A percentile compares a stretch with the other conserved stretches of the same genome.
Evolutionary conservation across 2,888 invertebrate species (phyloP).

Genomic region (Elegia similella): DNA sequence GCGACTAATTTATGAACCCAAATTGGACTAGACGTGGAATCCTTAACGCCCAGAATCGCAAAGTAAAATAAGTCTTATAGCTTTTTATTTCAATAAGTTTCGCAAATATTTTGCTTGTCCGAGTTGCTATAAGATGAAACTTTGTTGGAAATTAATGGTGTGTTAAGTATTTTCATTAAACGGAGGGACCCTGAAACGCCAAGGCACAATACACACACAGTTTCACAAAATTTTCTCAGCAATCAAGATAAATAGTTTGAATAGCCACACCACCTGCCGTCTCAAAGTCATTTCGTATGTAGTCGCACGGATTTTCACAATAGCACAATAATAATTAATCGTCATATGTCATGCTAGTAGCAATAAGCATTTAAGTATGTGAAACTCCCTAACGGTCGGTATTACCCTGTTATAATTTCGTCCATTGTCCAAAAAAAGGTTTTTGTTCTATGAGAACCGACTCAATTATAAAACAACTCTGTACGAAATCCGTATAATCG

Average conservation of each 20-base stretch:
- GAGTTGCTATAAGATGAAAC: neutral
- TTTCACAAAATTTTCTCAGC: slow-evolving; percentile 38
- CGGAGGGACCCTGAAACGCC: slow-evolving; percentile 15
- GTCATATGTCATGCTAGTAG: slow-evolving; percentile 70
- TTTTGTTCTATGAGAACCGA: slow-evolving; percentile 78
- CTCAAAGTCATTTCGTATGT: slow-evolving; percentile 39
- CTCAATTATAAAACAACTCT: slow-evolving; percentile 68
- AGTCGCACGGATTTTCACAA: slow-evolving; percentile 50
- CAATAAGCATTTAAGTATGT: slow-evolving; percentile 76
- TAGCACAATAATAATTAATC: slow-evolving; percentile 65
- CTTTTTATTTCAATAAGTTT: neutral
- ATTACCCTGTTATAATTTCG: slow-evolving; percentile 76
- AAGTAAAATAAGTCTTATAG: neutral
- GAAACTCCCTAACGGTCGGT: slow-evolving; percentile 67
- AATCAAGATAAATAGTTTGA: slow-evolving; percentile 28
- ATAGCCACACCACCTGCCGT: slow-evolving; percentile 33
- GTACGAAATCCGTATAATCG: slow-evolving; percentile 78
- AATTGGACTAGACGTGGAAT: neutral
- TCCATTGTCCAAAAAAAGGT: slow-evolving; percentile 72
- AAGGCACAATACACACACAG: slow-evolving; percentile 22
- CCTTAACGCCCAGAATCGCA: neutral
- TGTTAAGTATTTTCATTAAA: neutral
- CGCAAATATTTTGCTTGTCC: neutral
- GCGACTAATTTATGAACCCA: slow-evolving; percentile 4
- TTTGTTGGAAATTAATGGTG: neutral